Percentiles rank a stretch among this genome's conserved stretches.
Evolutionary conservation across 2,888 invertebrate species (phyloP).

Genomic region (Cheilosia urbana): DNA sequence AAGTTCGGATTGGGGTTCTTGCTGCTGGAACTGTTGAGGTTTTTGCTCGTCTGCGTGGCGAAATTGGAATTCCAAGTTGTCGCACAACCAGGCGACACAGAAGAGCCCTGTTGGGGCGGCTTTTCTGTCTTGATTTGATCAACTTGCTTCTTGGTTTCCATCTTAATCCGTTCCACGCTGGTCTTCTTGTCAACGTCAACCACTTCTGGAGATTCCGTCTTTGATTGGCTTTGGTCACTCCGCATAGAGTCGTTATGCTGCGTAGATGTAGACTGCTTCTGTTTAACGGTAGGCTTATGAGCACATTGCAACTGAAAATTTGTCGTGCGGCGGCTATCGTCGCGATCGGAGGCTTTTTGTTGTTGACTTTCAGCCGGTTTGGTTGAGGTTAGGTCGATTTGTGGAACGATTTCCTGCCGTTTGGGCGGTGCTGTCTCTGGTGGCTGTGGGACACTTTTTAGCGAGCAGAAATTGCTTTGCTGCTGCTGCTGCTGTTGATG

Average conservation of each 20-base stretch:
- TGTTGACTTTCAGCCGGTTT: constrained; percentile 35
- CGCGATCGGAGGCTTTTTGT: constrained; percentile 26
- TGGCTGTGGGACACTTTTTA: constrained; percentile 12
- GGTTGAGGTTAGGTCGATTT: constrained; percentile 66
- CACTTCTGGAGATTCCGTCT: neutral
- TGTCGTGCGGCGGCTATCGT: constrained; percentile 67
- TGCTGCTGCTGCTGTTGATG: constrained; percentile 50
- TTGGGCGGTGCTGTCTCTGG: neutral
- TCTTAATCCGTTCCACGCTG: constrained; percentile 49
- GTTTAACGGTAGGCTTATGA: constrained; percentile 50
- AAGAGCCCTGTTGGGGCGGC: constrained; percentile 38
- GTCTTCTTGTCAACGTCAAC: constrained; percentile 55
- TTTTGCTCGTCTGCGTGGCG: constrained; percentile 44
- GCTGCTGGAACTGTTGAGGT: constrained; percentile 7
- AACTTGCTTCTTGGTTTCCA: constrained; percentile 46
- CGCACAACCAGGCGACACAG: constrained; percentile 39
- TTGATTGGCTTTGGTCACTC: constrained; percentile 3
- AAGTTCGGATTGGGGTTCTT: constrained; percentile 49
- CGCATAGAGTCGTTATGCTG: constrained; percentile 7
- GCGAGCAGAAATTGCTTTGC: constrained; percentile 15
- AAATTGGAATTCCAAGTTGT: constrained; percentile 37
- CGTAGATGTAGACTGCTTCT: constrained; percentile 12
- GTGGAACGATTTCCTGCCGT: constrained; percentile 51
- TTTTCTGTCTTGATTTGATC: constrained; percentile 69
- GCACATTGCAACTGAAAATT: constrained; percentile 67